These are phyloP conservation scores for Euleptes europaea DNA, from an alignment of 2,113 vertebrate genomes.

Conservation along the genomic window DNA sequence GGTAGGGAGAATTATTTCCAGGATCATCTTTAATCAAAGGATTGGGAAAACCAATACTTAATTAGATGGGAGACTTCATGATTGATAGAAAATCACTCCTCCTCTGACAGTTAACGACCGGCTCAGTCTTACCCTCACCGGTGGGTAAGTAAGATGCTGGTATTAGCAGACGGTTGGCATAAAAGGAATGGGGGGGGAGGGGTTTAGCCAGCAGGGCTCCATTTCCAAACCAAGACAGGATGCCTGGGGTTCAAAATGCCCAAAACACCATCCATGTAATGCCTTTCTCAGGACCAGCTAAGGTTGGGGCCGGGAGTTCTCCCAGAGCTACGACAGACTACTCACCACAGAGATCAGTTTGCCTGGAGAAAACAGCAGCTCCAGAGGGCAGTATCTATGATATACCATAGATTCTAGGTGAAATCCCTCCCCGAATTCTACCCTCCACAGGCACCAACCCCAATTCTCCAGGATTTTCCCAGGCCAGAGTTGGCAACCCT, in stretches of 20 bases:
- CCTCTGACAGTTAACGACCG: neutral
- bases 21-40: slow-evolving; percentile 40
- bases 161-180: neutral
- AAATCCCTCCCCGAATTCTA: too few relatives aligned
- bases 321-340: too few relatives aligned
- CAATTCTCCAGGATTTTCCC: too few relatives aligned
- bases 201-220: neutral
- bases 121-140: too few relatives aligned
- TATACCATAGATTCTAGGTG: too few relatives aligned
- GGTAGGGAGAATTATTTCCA: slow-evolving; percentile 18
- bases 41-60: slow-evolving; percentile 28
- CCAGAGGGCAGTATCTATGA: too few relatives aligned
- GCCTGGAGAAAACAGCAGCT: too few relatives aligned
- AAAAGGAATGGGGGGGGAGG: neutral
- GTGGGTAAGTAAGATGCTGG: neutral
- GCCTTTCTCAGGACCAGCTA: too few relatives aligned
- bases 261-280: neutral
- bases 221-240: neutral
- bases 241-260: neutral
- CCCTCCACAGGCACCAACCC: too few relatives aligned
- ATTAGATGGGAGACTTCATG: slow-evolving; percentile 40
- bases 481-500: too few relatives aligned
- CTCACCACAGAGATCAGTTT: too few relatives aligned
- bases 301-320: neutral
- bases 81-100: slow-evolving; percentile 33